Percentiles rank a stretch among this genome's conserved stretches.
Conservation (phyloP, 2,888 invertebrate species). For the Tubulanus polymorphus region DNA sequence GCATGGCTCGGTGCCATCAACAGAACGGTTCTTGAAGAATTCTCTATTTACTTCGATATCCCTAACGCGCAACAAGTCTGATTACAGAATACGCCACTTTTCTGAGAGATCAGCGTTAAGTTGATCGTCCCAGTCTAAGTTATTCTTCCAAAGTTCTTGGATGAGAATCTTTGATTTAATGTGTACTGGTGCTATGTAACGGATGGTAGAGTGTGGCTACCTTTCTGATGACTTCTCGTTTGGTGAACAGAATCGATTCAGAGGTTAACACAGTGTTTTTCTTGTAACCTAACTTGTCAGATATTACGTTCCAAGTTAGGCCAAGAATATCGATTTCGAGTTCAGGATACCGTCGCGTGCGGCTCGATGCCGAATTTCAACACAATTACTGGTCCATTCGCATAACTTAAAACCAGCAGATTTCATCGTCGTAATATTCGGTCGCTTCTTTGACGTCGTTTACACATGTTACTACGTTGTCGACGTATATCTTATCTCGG, state of each 20-base stretch:
- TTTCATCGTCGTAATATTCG: slow-evolving; percentile 8
- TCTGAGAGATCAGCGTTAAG: background rate
- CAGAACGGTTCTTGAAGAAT: too few species aligned
- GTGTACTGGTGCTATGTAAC: background rate
- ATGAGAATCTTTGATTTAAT: background rate
- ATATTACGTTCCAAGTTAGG: slow-evolving; percentile 6
- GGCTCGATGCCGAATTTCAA: background rate
- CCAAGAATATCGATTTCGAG: slow-evolving; percentile 5
- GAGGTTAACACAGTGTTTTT: background rate
- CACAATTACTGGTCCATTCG: slow-evolving; percentile 10
- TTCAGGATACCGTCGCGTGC: background rate
- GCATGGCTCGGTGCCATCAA: too few species aligned
- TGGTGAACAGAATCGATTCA: background rate
- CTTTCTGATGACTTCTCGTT: slow-evolving; percentile 10
- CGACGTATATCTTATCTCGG: slow-evolving; percentile 15
- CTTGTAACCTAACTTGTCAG: slow-evolving; percentile 3
- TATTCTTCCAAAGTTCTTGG: background rate
- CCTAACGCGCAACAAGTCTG: too few species aligned
- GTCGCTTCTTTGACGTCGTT: background rate
- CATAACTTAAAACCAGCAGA: slow-evolving; percentile 16
- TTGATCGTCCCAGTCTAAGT: background rate
- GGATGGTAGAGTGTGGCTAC: slow-evolving; percentile 5
- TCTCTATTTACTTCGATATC: too few species aligned
- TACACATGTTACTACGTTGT: slow-evolving; percentile 13
- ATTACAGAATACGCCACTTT: background rate